Evolutionary conservation across 2,888 invertebrate genomes (phyloP).

Genomic region (Drymonia ruficornis): DNA sequence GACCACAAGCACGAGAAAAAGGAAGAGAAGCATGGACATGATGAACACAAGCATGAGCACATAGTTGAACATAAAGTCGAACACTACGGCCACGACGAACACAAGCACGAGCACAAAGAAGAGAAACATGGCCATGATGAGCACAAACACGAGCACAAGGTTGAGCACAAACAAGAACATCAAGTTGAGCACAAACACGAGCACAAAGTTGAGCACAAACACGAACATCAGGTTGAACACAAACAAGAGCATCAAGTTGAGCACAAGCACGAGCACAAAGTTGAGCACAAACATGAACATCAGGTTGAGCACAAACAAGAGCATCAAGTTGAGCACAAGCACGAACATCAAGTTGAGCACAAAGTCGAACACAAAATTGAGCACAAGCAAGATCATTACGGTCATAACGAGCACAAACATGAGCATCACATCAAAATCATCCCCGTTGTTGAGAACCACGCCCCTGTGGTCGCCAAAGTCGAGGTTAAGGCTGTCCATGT

Average conservation of each 20-base stretch:
- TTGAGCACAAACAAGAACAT: conserved; percentile 11
- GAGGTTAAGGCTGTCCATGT: conserved; percentile 32
- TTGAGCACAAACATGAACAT: conserved; percentile 27
- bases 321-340: conserved; percentile 19
- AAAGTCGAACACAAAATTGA: not conserved
- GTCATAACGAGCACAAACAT: conserved; percentile 26
- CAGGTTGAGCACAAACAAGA: conserved; percentile 8
- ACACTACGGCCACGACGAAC: conserved; percentile 14
- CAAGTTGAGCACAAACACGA: conserved; percentile 1
- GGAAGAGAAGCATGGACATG: not conserved
- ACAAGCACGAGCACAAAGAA: conserved; percentile 10
- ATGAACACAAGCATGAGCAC: conserved; percentile 9
- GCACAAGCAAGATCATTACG: conserved; percentile 13
- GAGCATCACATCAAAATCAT: conserved; percentile 13
- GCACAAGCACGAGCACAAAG: conserved; percentile 20
- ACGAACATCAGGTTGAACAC: not conserved
- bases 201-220: not conserved
- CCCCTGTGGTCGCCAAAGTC: conserved; percentile 18
- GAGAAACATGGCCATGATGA: conserved; percentile 15
- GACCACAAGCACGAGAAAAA: not conserved
- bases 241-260: not conserved
- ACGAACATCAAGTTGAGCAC: not conserved
- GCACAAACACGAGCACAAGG: conserved; percentile 17
- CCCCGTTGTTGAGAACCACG: conserved; percentile 6
- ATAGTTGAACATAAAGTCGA: conserved; percentile 17